phyloP scores from a whole-genome alignment of 2,888 invertebrate species.

The Slavum lentiscoides region DNA sequence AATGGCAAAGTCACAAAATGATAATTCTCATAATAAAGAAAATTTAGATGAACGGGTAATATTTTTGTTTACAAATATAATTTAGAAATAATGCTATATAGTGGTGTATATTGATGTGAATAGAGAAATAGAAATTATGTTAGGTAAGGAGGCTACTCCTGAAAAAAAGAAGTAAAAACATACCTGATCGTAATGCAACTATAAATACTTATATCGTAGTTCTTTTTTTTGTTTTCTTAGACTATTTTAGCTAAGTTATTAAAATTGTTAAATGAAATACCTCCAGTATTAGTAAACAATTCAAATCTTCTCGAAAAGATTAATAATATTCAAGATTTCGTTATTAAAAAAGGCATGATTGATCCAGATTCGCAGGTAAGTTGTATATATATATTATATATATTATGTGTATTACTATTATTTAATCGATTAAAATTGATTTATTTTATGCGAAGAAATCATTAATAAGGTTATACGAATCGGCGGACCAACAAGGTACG shows the following conservation, averaged over 20 bases:
- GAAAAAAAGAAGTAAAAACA: no score
- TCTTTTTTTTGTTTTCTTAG: constrained; percentile 26
- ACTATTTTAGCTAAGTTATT: background rate
- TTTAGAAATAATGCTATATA: no score
- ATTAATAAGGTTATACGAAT: constrained; percentile 77
- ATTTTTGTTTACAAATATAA: background rate
- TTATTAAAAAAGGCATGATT: constrained; percentile 61
- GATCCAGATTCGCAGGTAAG: constrained; percentile 64
- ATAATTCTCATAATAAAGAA: constrained; percentile 18
- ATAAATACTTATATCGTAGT: background rate
- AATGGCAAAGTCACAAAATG: background rate
- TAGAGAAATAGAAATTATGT: no score
- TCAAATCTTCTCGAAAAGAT: constrained; percentile 81
- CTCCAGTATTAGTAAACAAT: constrained; percentile 76
- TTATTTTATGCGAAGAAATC: constrained; percentile 65
- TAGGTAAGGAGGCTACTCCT: no score
- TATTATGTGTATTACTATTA: no score
- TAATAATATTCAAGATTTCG: constrained; percentile 73
- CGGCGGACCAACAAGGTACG: constrained; percentile 78
- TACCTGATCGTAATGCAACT: no score
- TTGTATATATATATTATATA: constrained; percentile 48
- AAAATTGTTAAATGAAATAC: constrained; percentile 69
- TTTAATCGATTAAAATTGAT: background rate
- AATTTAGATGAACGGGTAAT: constrained; percentile 40
- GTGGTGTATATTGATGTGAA: no score